Percentiles rank a stretch among this genome's conserved stretches.
Conservation (phyloP, 2,113 vertebrate genomes). For the Trachemys scripta region DNA sequence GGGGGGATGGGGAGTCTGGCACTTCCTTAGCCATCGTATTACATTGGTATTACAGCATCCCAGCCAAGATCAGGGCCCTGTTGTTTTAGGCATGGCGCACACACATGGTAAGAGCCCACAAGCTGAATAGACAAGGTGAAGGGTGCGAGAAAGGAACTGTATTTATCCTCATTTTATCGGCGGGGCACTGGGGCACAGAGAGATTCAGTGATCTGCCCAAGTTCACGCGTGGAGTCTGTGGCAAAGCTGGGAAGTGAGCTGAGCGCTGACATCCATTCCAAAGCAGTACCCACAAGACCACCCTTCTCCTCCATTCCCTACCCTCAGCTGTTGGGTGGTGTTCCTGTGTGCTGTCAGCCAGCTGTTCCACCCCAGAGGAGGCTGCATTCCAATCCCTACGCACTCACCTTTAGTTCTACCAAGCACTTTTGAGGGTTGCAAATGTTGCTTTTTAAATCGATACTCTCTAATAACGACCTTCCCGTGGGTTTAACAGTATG, state of each 20-base stretch:
- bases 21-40: background rate
- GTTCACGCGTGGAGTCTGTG: background rate
- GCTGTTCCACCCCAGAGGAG: background rate
- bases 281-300: background rate
- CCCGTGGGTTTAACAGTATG: fast-evolving
- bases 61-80: background rate
- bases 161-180: background rate
- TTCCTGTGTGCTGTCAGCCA: background rate
- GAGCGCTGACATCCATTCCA: background rate
- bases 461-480: background rate
- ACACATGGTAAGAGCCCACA: background rate
- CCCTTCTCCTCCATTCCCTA: background rate
- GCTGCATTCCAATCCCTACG: background rate
- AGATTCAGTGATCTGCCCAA: background rate
- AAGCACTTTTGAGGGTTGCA: background rate
- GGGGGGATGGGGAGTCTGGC: background rate
- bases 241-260: background rate
- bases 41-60: fast-evolving
- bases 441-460: fast-evolving
- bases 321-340: background rate
- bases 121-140: background rate
- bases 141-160: fast-evolving
- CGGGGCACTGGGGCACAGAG: background rate
- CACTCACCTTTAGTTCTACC: background rate
- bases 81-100: background rate